Evolutionary conservation across 2,797 vertebrate genomes (phyloP), one percentile per base, ranked within the genome.

Genomic region (Hoplostethus atlanticus): DNA sequence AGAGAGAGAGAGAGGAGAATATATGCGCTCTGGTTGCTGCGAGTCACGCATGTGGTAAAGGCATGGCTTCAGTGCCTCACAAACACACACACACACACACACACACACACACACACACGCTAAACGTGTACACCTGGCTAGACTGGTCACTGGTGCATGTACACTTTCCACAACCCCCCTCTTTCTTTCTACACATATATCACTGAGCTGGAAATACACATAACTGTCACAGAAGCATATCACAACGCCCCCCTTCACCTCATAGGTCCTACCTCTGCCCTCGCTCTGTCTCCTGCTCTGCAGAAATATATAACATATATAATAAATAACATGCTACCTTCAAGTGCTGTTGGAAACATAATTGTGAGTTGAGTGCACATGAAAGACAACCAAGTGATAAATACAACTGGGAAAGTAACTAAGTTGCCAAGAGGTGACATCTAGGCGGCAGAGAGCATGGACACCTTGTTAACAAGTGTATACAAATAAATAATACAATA

Each of bases 141-240:
- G 84, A 84, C 80, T 77, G 84, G 71, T 86, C 80, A 82, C 64
- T 81, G 84, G 82, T 82, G 83, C 80, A 70, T 90, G 57, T 76
- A 56, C 72, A 80, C 36, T 58, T 58, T 40, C 16, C 56, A 38
- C 56, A 58, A 28, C 17, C 73, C 63, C 66, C 73, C 79, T 82
- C 84, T 84, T 84, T 66, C 67, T 77, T 80, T 65, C 78, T 64
- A 80, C 79, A 86, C 90, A 88, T 34, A 57, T 16, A 17, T 9
- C n/a, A 6, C 34, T 34, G 8, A 21, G 17, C 17, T 42, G 21
- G 57, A 59, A 12, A n/a, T 34, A 59, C n/a, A 47, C 58, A 47
- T 46, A 61, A 28, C 21, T 28, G 25, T 87, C 84, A 90, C 76
- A 79, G 63, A 73, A 58, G 73, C 64, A 76, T 65, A 67, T 76